phyloP scores from a whole-genome alignment of 2,797 vertebrate species.

The Brachymystax lenok region DNA sequence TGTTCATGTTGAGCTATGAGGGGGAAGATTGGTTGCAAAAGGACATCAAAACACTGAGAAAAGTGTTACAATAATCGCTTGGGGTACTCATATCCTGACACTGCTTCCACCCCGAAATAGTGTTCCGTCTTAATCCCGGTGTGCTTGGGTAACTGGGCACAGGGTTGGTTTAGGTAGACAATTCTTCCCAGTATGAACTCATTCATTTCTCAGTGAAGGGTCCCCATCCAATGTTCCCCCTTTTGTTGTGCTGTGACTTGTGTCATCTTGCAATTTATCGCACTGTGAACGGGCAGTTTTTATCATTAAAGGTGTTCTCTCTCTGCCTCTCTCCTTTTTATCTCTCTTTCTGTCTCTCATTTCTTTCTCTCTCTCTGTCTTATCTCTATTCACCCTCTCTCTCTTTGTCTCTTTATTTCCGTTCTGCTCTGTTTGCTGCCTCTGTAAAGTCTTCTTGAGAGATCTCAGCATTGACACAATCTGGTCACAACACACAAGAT shows the following conservation, averaged over 20 bases:
- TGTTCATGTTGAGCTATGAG: slow-evolving; percentile 33
- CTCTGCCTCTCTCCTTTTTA: slow-evolving; percentile 32
- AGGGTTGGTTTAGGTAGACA: slow-evolving; percentile 71
- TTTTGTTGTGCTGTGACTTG: slow-evolving; percentile 78
- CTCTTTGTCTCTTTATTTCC: slow-evolving; percentile 46
- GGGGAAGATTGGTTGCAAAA: slow-evolving; percentile 41
- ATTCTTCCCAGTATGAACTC: slow-evolving; percentile 72
- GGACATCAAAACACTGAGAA: slow-evolving; percentile 44
- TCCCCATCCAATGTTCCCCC: slow-evolving; percentile 76
- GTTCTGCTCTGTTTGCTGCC: slow-evolving; percentile 65
- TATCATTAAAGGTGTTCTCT: slow-evolving; percentile 68
- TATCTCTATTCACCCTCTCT: slow-evolving; percentile 2
- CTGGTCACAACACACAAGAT: slow-evolving; percentile 70
- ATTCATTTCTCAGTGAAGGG: slow-evolving; percentile 74
- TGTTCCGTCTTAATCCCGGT: slow-evolving; percentile 72
- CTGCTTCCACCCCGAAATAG: slow-evolving; percentile 65
- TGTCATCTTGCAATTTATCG: slow-evolving; percentile 80
- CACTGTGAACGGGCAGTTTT: slow-evolving; percentile 75
- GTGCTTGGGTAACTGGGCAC: slow-evolving; percentile 69
- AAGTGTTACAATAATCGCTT: slow-evolving; percentile 53
- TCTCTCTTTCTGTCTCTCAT: neutral
- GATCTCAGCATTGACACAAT: slow-evolving; percentile 67
- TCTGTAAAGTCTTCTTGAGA: slow-evolving; percentile 55
- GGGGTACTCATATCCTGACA: slow-evolving; percentile 63
- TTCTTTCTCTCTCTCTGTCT: slow-evolving; percentile 44